A percentile compares a stretch with the other conserved stretches of the same genome.
phyloP scores from a whole-genome alignment of 2,888 invertebrate species.

The Chrysolina haemoptera region DNA sequence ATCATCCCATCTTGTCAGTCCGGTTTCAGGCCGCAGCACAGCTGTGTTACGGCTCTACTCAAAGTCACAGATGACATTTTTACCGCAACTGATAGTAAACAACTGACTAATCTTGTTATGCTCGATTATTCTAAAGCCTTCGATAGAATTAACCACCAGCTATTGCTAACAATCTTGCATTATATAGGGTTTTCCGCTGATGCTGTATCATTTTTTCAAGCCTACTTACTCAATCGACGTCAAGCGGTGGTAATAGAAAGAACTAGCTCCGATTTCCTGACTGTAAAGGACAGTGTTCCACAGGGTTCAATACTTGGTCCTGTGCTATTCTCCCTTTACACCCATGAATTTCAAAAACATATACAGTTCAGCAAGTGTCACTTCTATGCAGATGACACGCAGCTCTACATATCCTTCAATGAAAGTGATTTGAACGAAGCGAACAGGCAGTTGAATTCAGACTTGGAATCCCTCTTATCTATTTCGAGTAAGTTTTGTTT shows the following conservation, averaged over 20 bases:
- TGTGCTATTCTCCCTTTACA: background rate
- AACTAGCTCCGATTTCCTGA: background rate
- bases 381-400: background rate
- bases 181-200: background rate
- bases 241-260: background rate
- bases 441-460: too few relatives aligned
- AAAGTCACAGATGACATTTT: background rate
- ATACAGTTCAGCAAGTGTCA: background rate
- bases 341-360: background rate
- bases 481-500: too few relatives aligned
- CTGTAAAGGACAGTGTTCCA: background rate
- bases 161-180: background rate
- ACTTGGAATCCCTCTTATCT: too few relatives aligned
- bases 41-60: background rate
- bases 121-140: background rate
- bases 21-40: background rate
- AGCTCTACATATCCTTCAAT: too few relatives aligned
- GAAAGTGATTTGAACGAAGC: too few relatives aligned
- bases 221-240: background rate
- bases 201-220: background rate
- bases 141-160: background rate
- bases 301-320: background rate
- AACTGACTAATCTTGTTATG: background rate
- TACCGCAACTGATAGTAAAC: background rate
- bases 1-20: too few relatives aligned